Evolutionary conservation across 2,113 vertebrate genomes (phyloP).

Genomic region (Elachura formosa): DNA sequence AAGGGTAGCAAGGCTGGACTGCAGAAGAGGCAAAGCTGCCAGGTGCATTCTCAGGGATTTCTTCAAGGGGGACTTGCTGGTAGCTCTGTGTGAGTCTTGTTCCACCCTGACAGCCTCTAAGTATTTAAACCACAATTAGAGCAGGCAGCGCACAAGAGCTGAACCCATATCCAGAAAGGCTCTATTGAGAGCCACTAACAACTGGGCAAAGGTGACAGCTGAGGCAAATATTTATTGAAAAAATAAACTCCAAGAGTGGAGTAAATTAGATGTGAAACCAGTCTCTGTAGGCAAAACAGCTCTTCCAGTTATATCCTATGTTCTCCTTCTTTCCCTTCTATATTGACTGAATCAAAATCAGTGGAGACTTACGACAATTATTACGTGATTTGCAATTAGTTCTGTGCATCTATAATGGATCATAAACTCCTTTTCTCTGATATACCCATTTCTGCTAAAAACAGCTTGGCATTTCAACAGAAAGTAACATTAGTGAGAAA

Average conservation of each 20-base stretch:
- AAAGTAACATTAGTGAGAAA: background rate
- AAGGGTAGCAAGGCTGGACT: rapidly evolving
- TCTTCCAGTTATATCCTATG: background rate
- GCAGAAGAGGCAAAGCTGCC: background rate
- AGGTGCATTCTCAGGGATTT: background rate
- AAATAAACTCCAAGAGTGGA: background rate
- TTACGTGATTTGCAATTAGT: background rate
- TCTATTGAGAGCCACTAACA: background rate
- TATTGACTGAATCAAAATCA: background rate
- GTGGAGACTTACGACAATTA: background rate
- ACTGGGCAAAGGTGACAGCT: background rate
- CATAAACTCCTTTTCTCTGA: background rate
- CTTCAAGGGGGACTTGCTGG: background rate
- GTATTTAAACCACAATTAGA: background rate
- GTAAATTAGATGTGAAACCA: background rate
- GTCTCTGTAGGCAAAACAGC: background rate
- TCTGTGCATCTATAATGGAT: background rate
- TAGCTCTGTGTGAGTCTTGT: background rate
- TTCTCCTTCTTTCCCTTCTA: background rate
- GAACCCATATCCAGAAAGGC: background rate
- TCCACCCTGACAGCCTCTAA: background rate
- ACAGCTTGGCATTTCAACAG: background rate
- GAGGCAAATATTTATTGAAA: background rate
- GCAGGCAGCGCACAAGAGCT: rapidly evolving
- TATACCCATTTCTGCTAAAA: background rate